These are phyloP conservation scores for Vollenhovia emeryi DNA, from an alignment of 1,140 invertebrate genomes.

Conservation along the genomic window DNA sequence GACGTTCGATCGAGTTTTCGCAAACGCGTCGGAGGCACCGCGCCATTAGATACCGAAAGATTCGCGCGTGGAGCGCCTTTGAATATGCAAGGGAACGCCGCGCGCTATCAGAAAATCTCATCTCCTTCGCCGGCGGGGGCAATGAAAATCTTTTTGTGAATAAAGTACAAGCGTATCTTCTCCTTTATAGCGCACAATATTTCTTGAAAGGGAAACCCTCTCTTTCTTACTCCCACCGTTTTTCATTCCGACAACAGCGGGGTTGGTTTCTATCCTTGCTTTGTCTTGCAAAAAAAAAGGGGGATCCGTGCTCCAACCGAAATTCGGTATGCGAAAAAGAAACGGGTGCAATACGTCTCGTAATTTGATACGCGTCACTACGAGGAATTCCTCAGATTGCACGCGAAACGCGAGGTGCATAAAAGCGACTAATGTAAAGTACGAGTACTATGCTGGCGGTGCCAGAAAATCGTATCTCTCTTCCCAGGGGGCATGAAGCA, in stretches of 20 bases:
- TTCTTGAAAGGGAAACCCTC: slow-evolving; percentile 55
- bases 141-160: slow-evolving; percentile 62
- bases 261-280: slow-evolving; percentile 26
- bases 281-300: slow-evolving; percentile 29
- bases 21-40: background rate
- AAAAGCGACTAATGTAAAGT: slow-evolving; percentile 59
- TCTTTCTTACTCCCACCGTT: slow-evolving; percentile 46
- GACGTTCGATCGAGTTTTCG: slow-evolving; percentile 9
- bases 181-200: slow-evolving; percentile 53
- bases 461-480: slow-evolving; percentile 58
- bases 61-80: slow-evolving; percentile 20
- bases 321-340: slow-evolving; percentile 52
- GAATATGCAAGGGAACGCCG: slow-evolving; percentile 34
- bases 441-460: slow-evolving; percentile 46
- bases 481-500: slow-evolving; percentile 56
- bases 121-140: slow-evolving; percentile 51
- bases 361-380: slow-evolving; percentile 58
- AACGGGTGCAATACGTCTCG: slow-evolving; percentile 43
- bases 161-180: slow-evolving; percentile 55
- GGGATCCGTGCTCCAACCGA: slow-evolving; percentile 5
- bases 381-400: slow-evolving; percentile 49
- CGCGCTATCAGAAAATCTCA: slow-evolving; percentile 49
- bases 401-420: slow-evolving; percentile 48
- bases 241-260: slow-evolving; percentile 27
- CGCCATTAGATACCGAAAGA: slow-evolving; percentile 22